phyloP scores from a whole-genome alignment of 1,140 invertebrate species.

The Acromyrmex echinatior region DNA sequence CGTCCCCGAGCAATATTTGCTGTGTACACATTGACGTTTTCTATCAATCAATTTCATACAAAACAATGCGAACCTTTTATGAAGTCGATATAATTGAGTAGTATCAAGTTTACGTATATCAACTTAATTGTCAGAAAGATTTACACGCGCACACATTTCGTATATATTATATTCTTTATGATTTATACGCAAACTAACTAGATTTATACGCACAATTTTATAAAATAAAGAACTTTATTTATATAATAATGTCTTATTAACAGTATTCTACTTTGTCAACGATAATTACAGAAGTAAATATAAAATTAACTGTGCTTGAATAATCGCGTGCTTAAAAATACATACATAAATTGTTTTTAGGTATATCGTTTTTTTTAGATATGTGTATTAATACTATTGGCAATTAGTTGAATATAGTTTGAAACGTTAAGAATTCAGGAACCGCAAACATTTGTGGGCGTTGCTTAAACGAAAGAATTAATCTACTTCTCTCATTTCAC shows the following conservation, averaged over 20 bases:
- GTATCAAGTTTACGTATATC: background rate
- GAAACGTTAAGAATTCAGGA: constrained; percentile 35
- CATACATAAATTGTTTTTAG: background rate
- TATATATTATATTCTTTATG: background rate
- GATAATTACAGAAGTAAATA: background rate
- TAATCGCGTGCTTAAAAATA: background rate
- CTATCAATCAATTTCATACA: background rate
- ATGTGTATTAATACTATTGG: background rate
- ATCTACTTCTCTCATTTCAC: constrained; percentile 40
- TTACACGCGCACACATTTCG: too few species aligned
- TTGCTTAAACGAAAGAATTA: constrained; percentile 58
- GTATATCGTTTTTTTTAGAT: background rate
- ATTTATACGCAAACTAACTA: background rate
- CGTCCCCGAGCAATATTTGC: background rate
- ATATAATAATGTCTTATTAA: background rate
- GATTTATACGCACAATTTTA: background rate
- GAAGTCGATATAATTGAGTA: background rate
- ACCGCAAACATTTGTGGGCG: constrained; percentile 34
- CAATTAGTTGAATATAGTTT: constrained; percentile 22
- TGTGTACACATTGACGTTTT: background rate
- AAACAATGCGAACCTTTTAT: background rate
- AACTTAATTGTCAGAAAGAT: too few species aligned
- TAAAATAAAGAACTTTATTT: background rate
- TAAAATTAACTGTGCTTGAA: background rate
- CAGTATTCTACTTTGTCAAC: background rate